Percentiles rank a stretch among this genome's conserved stretches.
Evolutionary conservation across 2,888 invertebrate species (phyloP).

Genomic region (Noctua fimbriata): DNA sequence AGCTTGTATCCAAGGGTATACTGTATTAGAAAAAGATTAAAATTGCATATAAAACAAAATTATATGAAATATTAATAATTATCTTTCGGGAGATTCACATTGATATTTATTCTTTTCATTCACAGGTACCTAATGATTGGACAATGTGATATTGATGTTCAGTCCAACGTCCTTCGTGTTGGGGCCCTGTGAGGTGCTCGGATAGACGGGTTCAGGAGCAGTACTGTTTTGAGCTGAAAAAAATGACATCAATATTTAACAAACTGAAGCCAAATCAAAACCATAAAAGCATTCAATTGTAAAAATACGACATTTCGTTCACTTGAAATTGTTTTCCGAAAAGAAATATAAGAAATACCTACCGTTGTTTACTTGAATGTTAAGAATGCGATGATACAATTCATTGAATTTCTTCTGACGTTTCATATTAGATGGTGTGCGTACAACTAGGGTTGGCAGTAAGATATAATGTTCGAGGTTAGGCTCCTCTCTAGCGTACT

Average conservation of each 20-base stretch:
- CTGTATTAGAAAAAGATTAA: conserved; percentile 50
- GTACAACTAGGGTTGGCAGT: conserved; percentile 84
- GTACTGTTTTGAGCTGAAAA: conserved; percentile 72
- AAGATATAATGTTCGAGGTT: conserved; percentile 86
- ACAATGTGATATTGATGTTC: conserved; percentile 81
- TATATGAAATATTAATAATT: conserved; percentile 32
- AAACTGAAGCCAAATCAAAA: neutral
- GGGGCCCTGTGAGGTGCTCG: conserved; percentile 33
- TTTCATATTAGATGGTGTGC: conserved; percentile 85
- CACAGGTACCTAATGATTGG: conserved; percentile 66
- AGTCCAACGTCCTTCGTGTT: conserved; percentile 81
- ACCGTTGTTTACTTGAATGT: conserved; percentile 81
- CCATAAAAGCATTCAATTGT: neutral
- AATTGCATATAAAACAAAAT: conserved; percentile 30
- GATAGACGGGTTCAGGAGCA: conserved; percentile 27
- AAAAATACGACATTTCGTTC: neutral
- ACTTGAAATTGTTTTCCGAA: neutral
- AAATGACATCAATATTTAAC: conserved; percentile 14
- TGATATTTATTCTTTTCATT: conserved; percentile 28
- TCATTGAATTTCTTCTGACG: conserved; percentile 87
- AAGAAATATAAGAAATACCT: conserved; percentile 35
- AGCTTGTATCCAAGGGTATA: conserved; percentile 17
- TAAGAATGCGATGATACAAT: conserved; percentile 85
- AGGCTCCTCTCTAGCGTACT: conserved; percentile 77
- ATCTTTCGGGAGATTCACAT: conserved; percentile 20